Conservation (phyloP, 2,113 vertebrate genomes). For the Rhea americana region DNA sequence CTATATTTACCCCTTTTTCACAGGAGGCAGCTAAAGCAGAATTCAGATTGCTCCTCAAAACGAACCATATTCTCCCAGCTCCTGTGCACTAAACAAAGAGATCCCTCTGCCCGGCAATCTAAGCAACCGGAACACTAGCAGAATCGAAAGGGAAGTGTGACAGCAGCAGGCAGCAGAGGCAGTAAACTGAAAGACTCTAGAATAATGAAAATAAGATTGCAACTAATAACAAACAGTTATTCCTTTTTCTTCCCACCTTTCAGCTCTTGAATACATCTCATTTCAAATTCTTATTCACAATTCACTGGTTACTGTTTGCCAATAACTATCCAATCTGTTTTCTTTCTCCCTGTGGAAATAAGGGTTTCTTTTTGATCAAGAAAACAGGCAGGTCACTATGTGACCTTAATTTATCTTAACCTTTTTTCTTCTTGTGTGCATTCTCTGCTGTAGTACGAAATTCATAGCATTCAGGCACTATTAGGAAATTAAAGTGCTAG, state of each 20-base stretch:
- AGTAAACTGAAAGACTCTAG: not conserved
- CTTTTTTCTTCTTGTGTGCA: not conserved
- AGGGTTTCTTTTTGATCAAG: constrained; percentile 29
- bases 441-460: not conserved
- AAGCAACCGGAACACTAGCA: not conserved
- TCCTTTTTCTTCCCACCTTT: not conserved
- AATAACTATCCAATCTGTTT: not conserved
- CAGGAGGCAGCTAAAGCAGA: constrained; percentile 23
- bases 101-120: not conserved
- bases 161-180: not conserved
- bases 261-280: constrained; percentile 5
- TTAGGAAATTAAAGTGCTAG: not conserved
- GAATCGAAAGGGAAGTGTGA: not conserved
- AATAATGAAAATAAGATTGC: constrained; percentile 26
- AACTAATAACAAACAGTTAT: constrained; percentile 20
- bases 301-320: not conserved
- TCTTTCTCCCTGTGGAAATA: constrained; percentile 7
- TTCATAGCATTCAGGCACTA: not conserved
- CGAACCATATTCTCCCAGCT: constrained; percentile 3
- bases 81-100: constrained; percentile 29
- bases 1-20: not conserved
- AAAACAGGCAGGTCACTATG: not conserved
- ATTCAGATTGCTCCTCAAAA: constrained; percentile 35
- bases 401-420: not conserved
- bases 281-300: constrained; percentile 29